Conservation (phyloP, 2,797 vertebrate species). For the Ctenopoma kingsleyae region DNA sequence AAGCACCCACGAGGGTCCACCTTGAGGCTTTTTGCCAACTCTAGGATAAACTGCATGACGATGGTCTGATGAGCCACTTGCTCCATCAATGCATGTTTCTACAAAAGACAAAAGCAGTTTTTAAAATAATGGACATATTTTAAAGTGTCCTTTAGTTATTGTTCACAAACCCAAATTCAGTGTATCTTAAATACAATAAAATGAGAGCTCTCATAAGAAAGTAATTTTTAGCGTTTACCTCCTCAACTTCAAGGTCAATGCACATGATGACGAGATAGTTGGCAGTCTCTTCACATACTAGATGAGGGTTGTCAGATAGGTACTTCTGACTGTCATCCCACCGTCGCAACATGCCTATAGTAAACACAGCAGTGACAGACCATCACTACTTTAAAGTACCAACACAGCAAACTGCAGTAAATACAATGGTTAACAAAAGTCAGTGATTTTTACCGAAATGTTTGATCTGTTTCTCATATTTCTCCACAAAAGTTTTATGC, state of each 20-base stretch:
- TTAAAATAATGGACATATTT: not conserved
- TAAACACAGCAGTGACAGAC: constrained; percentile 7
- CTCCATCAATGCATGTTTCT: constrained; percentile 96
- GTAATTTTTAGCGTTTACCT: constrained; percentile 80
- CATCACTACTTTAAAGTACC: not conserved
- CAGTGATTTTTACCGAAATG: constrained; percentile 88
- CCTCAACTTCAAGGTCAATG: constrained; percentile 96
- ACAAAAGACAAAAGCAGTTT: constrained; percentile 14
- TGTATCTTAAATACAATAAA: not conserved
- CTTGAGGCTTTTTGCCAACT: constrained; percentile 94
- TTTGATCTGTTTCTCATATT: constrained; percentile 93
- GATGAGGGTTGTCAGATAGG: constrained; percentile 91
- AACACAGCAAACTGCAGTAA: not conserved
- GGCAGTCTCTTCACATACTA: constrained; percentile 95
- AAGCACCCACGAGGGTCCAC: constrained; percentile 95
- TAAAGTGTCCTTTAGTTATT: not conserved
- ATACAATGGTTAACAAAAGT: not conserved
- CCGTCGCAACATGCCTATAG: constrained; percentile 92
- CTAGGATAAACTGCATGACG: constrained; percentile 97
- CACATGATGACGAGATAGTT: constrained; percentile 98
- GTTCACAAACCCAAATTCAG: not conserved
- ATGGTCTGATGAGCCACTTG: constrained; percentile 98
- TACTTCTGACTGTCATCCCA: constrained; percentile 98
- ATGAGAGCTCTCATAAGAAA: not conserved
- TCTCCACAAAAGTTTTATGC: constrained; percentile 95